Conservation (phyloP, 1,140 invertebrate genomes). For the Zaprionus nigranus region DNA sequence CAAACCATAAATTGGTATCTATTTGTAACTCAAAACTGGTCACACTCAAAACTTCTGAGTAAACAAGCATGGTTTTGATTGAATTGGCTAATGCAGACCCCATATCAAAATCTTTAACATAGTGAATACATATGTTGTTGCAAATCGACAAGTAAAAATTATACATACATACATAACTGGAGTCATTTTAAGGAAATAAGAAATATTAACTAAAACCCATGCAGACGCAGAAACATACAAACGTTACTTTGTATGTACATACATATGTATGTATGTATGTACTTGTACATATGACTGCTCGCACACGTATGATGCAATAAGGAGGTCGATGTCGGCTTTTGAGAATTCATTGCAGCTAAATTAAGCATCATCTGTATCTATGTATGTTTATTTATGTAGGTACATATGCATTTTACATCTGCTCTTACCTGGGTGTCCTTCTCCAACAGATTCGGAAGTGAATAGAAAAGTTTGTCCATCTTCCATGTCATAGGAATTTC, state of each 20-base stretch:
- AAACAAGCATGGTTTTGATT: constrained; percentile 72
- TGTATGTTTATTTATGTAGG: neutral
- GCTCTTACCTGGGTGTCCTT: constrained; percentile 96
- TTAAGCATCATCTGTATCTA: constrained; percentile 6
- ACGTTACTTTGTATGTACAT: neutral
- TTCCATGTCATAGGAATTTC: constrained; percentile 88
- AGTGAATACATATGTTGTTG: neutral
- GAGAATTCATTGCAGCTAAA: constrained; percentile 26
- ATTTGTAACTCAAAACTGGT: constrained; percentile 16
- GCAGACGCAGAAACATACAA: neutral
- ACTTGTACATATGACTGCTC: neutral
- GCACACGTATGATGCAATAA: constrained; percentile 56
- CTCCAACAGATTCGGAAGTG: constrained; percentile 99
- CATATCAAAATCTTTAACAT: neutral
- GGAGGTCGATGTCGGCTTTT: constrained; percentile 34
- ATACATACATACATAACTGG: neutral
- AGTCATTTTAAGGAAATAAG: too few relatives aligned
- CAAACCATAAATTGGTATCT: constrained; percentile 20
- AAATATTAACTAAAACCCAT: neutral
- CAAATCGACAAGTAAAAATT: neutral
- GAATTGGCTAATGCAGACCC: neutral
- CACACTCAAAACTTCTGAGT: constrained; percentile 42
- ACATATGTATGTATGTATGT: neutral
- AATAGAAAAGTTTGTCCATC: constrained; percentile 97
- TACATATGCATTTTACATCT: constrained; percentile 87